Base-by-base conservation (phyloP, 2,797 vertebrate genomes). In the Hypotaenidia okinawae region DNA sequence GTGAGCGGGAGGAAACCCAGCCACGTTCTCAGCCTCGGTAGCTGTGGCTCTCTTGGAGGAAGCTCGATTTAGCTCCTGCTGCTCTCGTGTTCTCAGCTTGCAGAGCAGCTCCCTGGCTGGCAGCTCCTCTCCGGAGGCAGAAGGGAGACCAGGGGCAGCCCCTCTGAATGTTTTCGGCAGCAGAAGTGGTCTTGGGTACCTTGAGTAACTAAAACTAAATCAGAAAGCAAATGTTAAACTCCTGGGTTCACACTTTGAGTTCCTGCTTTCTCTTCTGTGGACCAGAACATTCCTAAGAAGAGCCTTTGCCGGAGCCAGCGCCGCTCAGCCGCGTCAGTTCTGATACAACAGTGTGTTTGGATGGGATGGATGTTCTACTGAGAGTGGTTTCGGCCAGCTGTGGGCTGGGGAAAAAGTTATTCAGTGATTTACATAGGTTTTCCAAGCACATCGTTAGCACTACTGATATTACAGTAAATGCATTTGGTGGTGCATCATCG, bases 381-480 rank as follows among this genome's bases (percentile, higher is more conserved):
- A 94, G 77, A 94, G 82, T 7, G 49, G 64, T 77, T 90, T 94
- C 72, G 28, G 1, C 49, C 94, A 93, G 91, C 95, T 96, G 95
- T 45, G 85, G 64, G 85, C 91, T 87, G 93, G 94, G 94, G 88
- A 85, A 92, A 77, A 89, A 84, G 77, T 93, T 94, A 68, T 87
- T 75, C 93, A 68, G 59, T 74, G 81, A 92, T 95, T 89, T 93
- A 33, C 90, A 86, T 57, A 57, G 87, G 61, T 73, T 87, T 45
- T 94, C 88, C 95, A 95, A 89, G 93, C 69, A 84, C 67, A 90
- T 95, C 90, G 74, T 81, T 70, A 88, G 76, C 90, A 80, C 88
- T 70, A 43, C 77, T 95, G 92, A 93, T 95, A 91, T 39, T 91
- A 58, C 88, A 87, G 86, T 88, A 87, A 92, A 96, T 95, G 83